Conservation (phyloP, 1,140 invertebrate genomes). For the Camponotus vicinus region DNA sequence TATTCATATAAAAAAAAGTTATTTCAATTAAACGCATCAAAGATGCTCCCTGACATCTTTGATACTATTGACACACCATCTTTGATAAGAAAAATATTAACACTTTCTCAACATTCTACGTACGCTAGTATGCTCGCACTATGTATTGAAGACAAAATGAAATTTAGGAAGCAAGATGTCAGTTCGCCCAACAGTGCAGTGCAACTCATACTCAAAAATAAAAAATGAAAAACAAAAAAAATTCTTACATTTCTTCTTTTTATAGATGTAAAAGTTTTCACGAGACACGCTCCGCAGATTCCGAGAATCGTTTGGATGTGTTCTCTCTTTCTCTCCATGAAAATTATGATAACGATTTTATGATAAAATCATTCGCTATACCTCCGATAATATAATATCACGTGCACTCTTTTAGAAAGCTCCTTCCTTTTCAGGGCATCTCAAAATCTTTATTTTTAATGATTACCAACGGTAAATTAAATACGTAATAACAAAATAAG, state of each 20-base stretch:
- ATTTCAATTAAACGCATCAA: conserved; percentile 59
- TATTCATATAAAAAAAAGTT: conserved; percentile 62
- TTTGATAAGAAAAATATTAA: conserved; percentile 73
- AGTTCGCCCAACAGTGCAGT: conserved; percentile 15
- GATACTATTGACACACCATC: conserved; percentile 50
- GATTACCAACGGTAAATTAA: conserved; percentile 74
- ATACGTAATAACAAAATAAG: conserved; percentile 77
- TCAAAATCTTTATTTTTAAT: conserved; percentile 76
- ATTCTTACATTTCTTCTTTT: conserved; percentile 38
- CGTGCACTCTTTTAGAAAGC: conserved; percentile 68
- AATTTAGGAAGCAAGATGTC: conserved; percentile 71
- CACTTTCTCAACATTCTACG: conserved; percentile 62
- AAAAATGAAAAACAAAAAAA: no score
- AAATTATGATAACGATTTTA: conserved; percentile 59
- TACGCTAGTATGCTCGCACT: conserved; percentile 57
- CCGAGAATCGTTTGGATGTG: conserved; percentile 62
- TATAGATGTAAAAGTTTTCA: conserved; percentile 76
- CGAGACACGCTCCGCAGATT: conserved; percentile 61
- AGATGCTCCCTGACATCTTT: conserved; percentile 49
- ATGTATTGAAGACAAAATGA: conserved; percentile 70
- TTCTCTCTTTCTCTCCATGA: conserved; percentile 75
- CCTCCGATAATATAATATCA: conserved; percentile 11
- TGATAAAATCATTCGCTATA: conserved; percentile 64
- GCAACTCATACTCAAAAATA: conserved; percentile 51
- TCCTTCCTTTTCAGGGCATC: conserved; percentile 67